Conservation (phyloP, 35 echinoderm and acorn worm species). For the Stichopus chloronotus region DNA sequence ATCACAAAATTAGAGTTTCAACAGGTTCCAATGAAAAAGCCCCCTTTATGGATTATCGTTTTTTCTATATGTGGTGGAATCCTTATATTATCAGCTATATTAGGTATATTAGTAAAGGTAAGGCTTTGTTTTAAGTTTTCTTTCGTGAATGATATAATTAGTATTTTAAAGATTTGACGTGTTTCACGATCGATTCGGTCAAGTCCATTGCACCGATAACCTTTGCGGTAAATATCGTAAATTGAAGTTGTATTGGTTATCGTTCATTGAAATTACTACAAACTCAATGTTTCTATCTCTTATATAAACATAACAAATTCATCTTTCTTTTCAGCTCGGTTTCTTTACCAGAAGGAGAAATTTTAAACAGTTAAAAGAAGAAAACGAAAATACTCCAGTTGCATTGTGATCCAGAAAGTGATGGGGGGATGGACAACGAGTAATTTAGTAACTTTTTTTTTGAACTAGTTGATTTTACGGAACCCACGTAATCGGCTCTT, state of each 20-base stretch:
- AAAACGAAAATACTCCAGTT: neutral
- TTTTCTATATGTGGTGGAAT: slow-evolving; percentile 8
- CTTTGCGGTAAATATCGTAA: no score
- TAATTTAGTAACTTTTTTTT: no score
- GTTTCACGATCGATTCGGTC: no score
- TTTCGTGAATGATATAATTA: no score
- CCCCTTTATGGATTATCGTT: slow-evolving; percentile 28
- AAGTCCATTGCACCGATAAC: no score
- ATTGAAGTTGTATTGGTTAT: no score
- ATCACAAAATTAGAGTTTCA: neutral
- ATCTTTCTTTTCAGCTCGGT: neutral
- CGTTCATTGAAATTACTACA: no score
- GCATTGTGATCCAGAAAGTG: neutral
- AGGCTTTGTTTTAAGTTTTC: neutral
- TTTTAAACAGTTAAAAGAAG: neutral
- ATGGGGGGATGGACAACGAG: no score
- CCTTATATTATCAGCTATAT: slow-evolving; percentile 11
- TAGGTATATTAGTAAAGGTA: slow-evolving; percentile 25
- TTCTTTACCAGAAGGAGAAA: slow-evolving; percentile 37
- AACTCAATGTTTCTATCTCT: neutral
- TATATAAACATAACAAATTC: neutral
- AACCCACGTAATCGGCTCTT: no score
- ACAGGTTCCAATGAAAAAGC: neutral
- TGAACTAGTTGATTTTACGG: no score
- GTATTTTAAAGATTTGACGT: no score